Evolutionary conservation across 2,797 vertebrate genomes (phyloP), one percentile per base, ranked within the genome.

Genomic region (Chloroceryle inda): DNA sequence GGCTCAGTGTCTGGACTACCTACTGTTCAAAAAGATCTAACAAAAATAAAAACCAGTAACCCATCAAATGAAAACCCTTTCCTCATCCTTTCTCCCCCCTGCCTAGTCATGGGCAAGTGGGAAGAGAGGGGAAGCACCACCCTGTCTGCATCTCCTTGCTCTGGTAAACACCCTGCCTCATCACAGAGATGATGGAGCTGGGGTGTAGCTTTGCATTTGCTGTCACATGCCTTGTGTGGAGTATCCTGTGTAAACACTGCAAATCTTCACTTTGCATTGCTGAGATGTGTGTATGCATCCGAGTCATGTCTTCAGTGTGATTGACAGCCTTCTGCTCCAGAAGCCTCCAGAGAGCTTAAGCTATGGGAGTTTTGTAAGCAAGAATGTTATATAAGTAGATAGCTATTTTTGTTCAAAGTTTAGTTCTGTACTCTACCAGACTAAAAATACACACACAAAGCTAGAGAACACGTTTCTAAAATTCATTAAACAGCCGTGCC

Each of bases 371-470:
- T 85, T 67, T 80, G 82, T 75, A 80, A 97, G 76, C 84, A 68
- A 92, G 96, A 74, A 62, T 83, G 73, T 97, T 98, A 98, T 96
- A 96, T 95, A 98, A 98, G 91, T 22, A 50, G 84, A 38, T 74
- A 88, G 90, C 96, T 98, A 98, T 98, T 98, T 98, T 78, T 97
- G 96, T 96, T 89, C 88, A 92, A 95, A 94, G 97, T 96, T 97
- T 94, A 87, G 81, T 79, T 88, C 75, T 93, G 58, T 47, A 11
- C 85, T 88, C 85, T 45, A 35, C 0, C 3, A 97, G 93, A 92
- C 96, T 98, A 97, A 98, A 98, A 97, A 97, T 97, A 95, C 75
- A 68, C 4, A 89, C 94, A 94, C 96, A 97, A 96, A 92, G 88
- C 96, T 96, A 83, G 97, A 94, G 97, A 95, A 95, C 24, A 53